phyloP scores from a whole-genome alignment of 2,888 invertebrate species.

The Oxyscelio sp. region DNA sequence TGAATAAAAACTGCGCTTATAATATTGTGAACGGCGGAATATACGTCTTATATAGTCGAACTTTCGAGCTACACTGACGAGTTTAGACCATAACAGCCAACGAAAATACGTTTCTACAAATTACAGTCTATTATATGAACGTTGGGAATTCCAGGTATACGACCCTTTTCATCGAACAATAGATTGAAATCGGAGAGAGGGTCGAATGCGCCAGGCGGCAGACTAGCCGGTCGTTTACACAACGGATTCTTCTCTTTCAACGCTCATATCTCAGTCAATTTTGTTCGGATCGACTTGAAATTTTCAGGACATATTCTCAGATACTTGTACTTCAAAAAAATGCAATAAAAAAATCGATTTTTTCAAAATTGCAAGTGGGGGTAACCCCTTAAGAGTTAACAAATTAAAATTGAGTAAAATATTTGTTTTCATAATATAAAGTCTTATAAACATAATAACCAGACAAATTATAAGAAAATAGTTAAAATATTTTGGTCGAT shows the following conservation, averaged over 20 bases:
- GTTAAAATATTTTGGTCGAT: too few species aligned
- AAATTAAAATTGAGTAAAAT: too few species aligned
- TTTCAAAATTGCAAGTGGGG: background rate
- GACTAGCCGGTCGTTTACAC: constrained; percentile 25
- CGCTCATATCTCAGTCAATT: constrained; percentile 22
- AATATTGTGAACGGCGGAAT: constrained; percentile 18
- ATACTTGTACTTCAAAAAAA: constrained; percentile 17
- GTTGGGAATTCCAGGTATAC: constrained; percentile 34
- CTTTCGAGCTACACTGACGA: constrained; percentile 45
- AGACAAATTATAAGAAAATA: too few species aligned
- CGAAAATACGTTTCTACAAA: constrained; percentile 19
- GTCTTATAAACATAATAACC: too few species aligned
- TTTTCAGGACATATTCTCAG: constrained; percentile 17
- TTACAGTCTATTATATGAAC: constrained; percentile 31
- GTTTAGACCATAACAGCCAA: constrained; percentile 32
- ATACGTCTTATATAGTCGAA: constrained; percentile 45
- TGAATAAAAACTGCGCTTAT: constrained; percentile 3
- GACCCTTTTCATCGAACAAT: constrained; percentile 42
- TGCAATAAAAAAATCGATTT: background rate
- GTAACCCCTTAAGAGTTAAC: too few species aligned
- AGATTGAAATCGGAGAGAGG: constrained; percentile 9
- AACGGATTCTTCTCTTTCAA: constrained; percentile 44
- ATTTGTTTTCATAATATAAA: too few species aligned
- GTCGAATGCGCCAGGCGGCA: constrained; percentile 1
- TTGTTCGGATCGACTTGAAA: constrained; percentile 18